Evolutionary conservation across 1,140 invertebrate genomes (phyloP).

Genomic region (Calosoma granatense): DNA sequence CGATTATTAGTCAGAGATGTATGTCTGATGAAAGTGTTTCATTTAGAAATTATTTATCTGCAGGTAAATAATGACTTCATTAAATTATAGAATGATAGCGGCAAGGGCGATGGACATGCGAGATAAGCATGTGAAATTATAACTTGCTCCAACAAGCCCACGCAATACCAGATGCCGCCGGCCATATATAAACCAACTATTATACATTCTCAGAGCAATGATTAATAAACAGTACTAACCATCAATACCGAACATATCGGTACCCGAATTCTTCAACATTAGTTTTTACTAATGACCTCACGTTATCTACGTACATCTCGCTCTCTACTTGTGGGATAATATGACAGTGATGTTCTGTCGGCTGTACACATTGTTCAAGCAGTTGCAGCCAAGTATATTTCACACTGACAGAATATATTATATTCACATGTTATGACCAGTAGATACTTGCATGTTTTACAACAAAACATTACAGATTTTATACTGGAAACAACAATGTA

Average conservation of each 20-base stretch:
- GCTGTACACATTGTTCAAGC: too few species aligned
- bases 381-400: too few species aligned
- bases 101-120: neutral
- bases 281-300: too few species aligned
- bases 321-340: too few species aligned
- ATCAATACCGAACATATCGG: too few species aligned
- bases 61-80: slow-evolving; percentile 4
- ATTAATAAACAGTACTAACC: too few species aligned
- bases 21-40: too few species aligned
- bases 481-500: neutral
- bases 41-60: neutral
- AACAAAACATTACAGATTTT: neutral
- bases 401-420: too few species aligned
- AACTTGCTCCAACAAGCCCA: neutral
- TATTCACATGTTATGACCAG: neutral
- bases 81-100: slow-evolving; percentile 7
- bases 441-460: neutral
- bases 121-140: neutral
- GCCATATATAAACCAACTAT: neutral
- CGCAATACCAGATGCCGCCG: neutral
- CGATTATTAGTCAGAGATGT: too few species aligned
- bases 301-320: too few species aligned
- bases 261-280: too few species aligned
- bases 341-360: too few species aligned
- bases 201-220: neutral